Evolutionary conservation across 2,113 vertebrate genomes (phyloP).

Genomic region (Pituophis catenifer): DNA sequence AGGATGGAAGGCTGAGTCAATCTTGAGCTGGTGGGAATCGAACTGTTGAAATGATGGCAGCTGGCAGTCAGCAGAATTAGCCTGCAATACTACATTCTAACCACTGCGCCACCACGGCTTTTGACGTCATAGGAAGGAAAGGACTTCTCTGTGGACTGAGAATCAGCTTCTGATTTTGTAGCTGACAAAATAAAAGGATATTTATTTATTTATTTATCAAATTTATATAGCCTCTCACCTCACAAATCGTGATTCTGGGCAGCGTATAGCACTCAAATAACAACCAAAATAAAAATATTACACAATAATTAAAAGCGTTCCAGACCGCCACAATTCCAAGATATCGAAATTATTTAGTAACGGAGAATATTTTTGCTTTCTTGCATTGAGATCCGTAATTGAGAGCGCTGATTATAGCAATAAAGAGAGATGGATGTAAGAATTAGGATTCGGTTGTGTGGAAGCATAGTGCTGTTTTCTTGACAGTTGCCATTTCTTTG

Average conservation of each 20-base stretch:
- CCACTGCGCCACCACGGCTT: not conserved
- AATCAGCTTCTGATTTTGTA: not conserved
- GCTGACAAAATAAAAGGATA: not conserved
- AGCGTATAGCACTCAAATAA: not conserved
- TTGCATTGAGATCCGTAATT: not conserved
- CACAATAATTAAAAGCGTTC: not conserved
- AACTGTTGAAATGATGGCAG: too few relatives aligned
- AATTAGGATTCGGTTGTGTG: not conserved
- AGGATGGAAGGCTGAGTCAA: too few relatives aligned
- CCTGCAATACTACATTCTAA: too few relatives aligned
- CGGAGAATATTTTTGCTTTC: not conserved
- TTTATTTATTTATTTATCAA: not conserved
- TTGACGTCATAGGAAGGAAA: not conserved
- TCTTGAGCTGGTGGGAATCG: too few relatives aligned
- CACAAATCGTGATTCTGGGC: not conserved
- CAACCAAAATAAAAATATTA: not conserved
- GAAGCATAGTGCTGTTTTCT: not conserved
- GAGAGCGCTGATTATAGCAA: not conserved
- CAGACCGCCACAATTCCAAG: not conserved
- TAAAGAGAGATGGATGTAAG: conserved; percentile 6
- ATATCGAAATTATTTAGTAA: conserved; percentile 7
- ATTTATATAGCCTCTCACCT: not conserved
- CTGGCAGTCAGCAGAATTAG: too few relatives aligned
- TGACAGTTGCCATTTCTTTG: not conserved
- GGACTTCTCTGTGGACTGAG: not conserved